These are phyloP conservation scores for Rhingia campestris DNA, from an alignment of 2,888 invertebrate genomes.

Conservation along the genomic window DNA sequence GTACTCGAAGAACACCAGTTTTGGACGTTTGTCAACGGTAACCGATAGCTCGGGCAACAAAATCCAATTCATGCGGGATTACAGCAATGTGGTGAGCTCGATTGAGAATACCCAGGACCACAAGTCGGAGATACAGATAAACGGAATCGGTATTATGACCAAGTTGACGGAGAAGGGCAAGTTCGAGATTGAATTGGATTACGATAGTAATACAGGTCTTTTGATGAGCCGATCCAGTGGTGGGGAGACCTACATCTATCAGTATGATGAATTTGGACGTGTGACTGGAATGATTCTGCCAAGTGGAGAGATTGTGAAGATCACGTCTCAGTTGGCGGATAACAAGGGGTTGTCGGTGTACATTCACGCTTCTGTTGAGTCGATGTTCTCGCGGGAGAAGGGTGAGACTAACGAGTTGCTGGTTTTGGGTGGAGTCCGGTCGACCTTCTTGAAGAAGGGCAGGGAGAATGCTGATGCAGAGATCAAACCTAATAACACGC, in stretches of 20 bases:
- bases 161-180: conserved; percentile 94
- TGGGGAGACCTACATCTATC: conserved; percentile 94
- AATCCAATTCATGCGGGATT: conserved; percentile 95
- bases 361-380: conserved; percentile 86
- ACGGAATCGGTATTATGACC: conserved; percentile 95
- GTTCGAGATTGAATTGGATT: conserved; percentile 94
- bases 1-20: conserved; percentile 98
- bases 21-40: conserved; percentile 95
- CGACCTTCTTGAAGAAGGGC: conserved; percentile 88
- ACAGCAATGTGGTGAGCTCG: conserved; percentile 95
- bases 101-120: conserved; percentile 97
- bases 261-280: conserved; percentile 94
- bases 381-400: conserved; percentile 84
- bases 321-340: conserved; percentile 90
- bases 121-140: conserved; percentile 95
- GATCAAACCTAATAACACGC: conserved; percentile 90
- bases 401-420: conserved; percentile 85
- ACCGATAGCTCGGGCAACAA: conserved; percentile 97
- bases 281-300: conserved; percentile 93
- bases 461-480: conserved; percentile 89
- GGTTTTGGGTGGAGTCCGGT: conserved; percentile 87
- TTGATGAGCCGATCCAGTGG: conserved; percentile 93
- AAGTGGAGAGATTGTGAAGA: conserved; percentile 93
- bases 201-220: conserved; percentile 94
- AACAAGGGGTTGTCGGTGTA: conserved; percentile 90